Conservation (phyloP, 1,140 invertebrate species). For the Drosophila repletoides region DNA sequence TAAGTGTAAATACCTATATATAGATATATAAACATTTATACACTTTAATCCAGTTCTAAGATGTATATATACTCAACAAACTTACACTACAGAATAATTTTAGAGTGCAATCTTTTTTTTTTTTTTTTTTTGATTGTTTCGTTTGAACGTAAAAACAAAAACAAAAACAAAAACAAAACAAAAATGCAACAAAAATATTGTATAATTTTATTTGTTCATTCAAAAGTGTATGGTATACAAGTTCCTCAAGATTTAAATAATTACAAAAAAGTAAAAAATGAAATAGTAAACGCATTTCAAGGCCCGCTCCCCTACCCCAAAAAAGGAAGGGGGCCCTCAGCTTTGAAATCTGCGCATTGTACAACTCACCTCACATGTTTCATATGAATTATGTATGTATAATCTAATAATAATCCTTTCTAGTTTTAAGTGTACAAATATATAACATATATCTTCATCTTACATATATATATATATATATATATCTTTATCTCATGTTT, state of each 20-base stretch:
- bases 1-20: conserved; percentile 22
- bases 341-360: conserved; percentile 49
- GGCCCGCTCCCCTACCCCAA: conserved; percentile 14
- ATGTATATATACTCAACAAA: conserved; percentile 54
- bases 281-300: conserved; percentile 59
- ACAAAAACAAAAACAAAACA: conserved; percentile 16
- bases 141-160: conserved; percentile 16
- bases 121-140: conserved; percentile 35
- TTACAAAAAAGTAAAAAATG: conserved; percentile 46
- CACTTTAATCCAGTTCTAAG: conserved; percentile 4
- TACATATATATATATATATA: conserved; percentile 12
- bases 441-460: background rate
- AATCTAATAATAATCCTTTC: conserved; percentile 15
- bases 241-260: conserved; percentile 79
- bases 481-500: conserved; percentile 23
- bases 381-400: conserved; percentile 55
- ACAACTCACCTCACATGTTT: conserved; percentile 69
- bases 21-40: conserved; percentile 32
- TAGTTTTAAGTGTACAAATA: conserved; percentile 23
- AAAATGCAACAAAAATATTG: conserved; percentile 76
- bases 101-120: conserved; percentile 76
- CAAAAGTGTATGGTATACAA: conserved; percentile 81
- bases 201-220: conserved; percentile 81
- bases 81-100: conserved; percentile 65
- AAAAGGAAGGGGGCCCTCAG: background rate